Evolutionary conservation across 2,888 invertebrate species (phyloP), one percentile per base, ranked within the genome.

Genomic region (Drosophila quinaria): DNA sequence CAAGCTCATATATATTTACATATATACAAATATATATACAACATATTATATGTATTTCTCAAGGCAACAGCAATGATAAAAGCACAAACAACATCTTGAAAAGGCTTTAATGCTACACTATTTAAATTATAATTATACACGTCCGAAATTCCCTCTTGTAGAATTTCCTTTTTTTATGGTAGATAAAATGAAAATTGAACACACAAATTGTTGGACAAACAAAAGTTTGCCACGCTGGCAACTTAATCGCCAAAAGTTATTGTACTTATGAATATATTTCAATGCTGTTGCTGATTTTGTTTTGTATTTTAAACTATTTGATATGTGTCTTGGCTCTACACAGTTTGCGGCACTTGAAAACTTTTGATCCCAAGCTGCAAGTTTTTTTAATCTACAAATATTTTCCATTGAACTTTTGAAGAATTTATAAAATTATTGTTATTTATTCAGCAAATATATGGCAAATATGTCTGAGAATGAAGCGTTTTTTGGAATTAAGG

Each of bases 371-470:
- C 55, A 72, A 68, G 67, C 58, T 59, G 65, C 19, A 51, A 70
- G 67, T 42, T 59, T 59, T 49, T 54, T 59, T 44, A 11, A 19
- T 25, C 58, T 11, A 37, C 17, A 80, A 79, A 80, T 81, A 81
- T 81, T 75, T 84, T 68, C 52, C 81, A 71, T 76, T 78, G 63
- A 69, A 74, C 71, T 61, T 62, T 64, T 74, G 50, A 83, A 78
- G 66, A 75, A 87, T 86, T 87, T 80, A 70, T 77, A 87, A 79
- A 83, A 87, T 87, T 86, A 79, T 68, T 70, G 61, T 75, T 71
- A 80, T 74, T 80, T 74, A 70, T 76, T 80, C 70, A 52, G 37
- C 68, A 78, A 76, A 76, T 82, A 75, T 74, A n/a, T n/a, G n/a
- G n/a, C n/a, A n/a, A n/a, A n/a, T 37, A 51, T 51, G 33, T 42